These are phyloP conservation scores for Acronicta aceris DNA, from an alignment of 2,888 invertebrate genomes.

Conservation along the genomic window DNA sequence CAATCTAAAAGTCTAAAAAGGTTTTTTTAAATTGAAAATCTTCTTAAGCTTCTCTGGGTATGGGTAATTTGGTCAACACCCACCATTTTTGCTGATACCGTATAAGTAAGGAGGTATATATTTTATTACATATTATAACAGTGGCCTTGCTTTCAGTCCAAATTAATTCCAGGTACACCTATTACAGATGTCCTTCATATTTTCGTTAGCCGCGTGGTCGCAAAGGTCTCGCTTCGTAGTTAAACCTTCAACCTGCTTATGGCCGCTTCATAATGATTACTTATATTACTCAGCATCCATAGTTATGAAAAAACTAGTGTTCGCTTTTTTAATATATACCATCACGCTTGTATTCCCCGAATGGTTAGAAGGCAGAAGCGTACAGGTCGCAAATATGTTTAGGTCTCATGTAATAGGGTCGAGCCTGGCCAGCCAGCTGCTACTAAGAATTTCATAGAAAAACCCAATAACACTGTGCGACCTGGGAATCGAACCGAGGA, in stretches of 20 bases:
- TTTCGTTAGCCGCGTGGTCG: constrained; percentile 57
- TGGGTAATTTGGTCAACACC: not conserved
- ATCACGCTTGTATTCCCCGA: too few relatives aligned
- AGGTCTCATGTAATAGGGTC: too few relatives aligned
- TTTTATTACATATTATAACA: constrained; percentile 52
- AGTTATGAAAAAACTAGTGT: not conserved
- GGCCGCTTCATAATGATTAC: constrained; percentile 32
- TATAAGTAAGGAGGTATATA: constrained; percentile 18
- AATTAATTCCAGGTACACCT: constrained; percentile 59
- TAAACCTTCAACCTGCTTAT: constrained; percentile 58
- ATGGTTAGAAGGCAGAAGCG: too few relatives aligned
- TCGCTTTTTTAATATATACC: too few relatives aligned
- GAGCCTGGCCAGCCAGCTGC: too few relatives aligned
- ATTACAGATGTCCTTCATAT: constrained; percentile 62
- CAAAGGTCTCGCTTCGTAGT: constrained; percentile 44
- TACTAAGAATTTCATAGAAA: too few relatives aligned
- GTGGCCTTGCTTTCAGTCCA: constrained; percentile 61
- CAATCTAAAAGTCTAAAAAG: too few relatives aligned
- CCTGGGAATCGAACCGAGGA: too few relatives aligned
- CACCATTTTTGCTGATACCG: constrained; percentile 2
- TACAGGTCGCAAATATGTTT: too few relatives aligned
- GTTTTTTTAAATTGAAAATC: too few relatives aligned
- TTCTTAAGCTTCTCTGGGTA: not conserved
- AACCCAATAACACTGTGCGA: too few relatives aligned
- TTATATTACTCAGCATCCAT: constrained; percentile 24